These are phyloP conservation scores for Thalassarche chlororhynchos DNA, from an alignment of 2,113 vertebrate genomes.

Conservation along the genomic window DNA sequence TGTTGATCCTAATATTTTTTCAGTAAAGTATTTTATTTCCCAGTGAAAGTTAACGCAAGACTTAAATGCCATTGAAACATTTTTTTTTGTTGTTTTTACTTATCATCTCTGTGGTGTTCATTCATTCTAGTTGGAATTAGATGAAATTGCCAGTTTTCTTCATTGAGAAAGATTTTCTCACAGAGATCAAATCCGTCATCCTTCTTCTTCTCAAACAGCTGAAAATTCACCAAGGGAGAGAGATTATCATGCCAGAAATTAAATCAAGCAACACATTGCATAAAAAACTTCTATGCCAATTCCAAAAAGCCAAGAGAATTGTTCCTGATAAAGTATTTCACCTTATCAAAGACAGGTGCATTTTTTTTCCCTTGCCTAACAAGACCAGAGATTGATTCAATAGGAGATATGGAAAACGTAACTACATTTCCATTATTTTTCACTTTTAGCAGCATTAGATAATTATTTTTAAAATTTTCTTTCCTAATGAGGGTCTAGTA, in stretches of 20 bases:
- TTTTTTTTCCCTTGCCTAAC: neutral
- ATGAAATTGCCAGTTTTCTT: neutral
- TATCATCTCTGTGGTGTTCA: neutral
- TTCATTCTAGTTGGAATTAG: neutral
- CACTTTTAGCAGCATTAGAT: neutral
- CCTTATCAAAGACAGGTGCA: neutral
- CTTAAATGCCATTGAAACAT: neutral
- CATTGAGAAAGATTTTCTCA: slow-evolving; percentile 29
- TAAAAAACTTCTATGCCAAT: neutral
- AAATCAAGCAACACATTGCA: slow-evolving; percentile 41
- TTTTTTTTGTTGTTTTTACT: neutral
- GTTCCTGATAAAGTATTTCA: neutral
- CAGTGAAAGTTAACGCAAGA: neutral
- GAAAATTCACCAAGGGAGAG: slow-evolving; percentile 45
- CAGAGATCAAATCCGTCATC: neutral
- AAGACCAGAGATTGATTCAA: neutral
- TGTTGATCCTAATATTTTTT: neutral
- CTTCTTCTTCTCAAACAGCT: neutral
- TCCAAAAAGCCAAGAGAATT: neutral
- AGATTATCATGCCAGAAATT: slow-evolving; percentile 47
- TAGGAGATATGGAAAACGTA: neutral
- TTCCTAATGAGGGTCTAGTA: neutral
- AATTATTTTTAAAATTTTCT: neutral
- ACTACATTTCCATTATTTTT: neutral
- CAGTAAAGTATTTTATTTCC: neutral